These are phyloP conservation scores for Eristalis arbustorum DNA, from an alignment of 2,888 invertebrate genomes.

Conservation along the genomic window DNA sequence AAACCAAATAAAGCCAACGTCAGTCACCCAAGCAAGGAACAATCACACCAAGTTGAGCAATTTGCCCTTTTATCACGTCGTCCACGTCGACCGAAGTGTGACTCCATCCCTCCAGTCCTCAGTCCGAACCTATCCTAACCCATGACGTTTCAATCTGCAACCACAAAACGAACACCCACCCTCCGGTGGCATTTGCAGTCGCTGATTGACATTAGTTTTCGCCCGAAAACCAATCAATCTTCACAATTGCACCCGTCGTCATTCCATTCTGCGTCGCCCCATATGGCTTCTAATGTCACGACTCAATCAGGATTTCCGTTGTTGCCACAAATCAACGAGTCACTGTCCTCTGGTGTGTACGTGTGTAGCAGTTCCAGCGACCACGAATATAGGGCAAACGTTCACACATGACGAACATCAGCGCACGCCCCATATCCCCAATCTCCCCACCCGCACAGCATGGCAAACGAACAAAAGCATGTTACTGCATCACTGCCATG, in stretches of 20 bases:
- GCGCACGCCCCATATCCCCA: not conserved
- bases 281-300: not conserved
- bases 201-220: not conserved
- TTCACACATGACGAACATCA: not conserved
- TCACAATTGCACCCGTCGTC: not conserved
- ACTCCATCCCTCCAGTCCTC: no score
- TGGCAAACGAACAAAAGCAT: slow-evolving; percentile 12
- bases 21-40: no score
- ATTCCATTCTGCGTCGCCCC: not conserved
- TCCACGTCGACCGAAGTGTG: no score
- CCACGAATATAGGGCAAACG: not conserved
- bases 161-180: no score
- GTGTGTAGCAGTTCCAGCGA: not conserved
- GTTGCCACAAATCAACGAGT: not conserved
- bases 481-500: slow-evolving; percentile 51
- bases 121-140: no score
- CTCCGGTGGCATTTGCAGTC: not conserved
- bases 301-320: not conserved
- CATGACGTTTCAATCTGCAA: no score
- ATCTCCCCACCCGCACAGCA: not conserved
- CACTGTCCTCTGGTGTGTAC: not conserved
- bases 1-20: no score
- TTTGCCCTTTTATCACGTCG: no score
- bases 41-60: no score
- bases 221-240: not conserved